Percentiles rank a stretch among this genome's conserved stretches.
Conservation (phyloP, 2,888 invertebrate species). For the Ormyrus thymus region DNA sequence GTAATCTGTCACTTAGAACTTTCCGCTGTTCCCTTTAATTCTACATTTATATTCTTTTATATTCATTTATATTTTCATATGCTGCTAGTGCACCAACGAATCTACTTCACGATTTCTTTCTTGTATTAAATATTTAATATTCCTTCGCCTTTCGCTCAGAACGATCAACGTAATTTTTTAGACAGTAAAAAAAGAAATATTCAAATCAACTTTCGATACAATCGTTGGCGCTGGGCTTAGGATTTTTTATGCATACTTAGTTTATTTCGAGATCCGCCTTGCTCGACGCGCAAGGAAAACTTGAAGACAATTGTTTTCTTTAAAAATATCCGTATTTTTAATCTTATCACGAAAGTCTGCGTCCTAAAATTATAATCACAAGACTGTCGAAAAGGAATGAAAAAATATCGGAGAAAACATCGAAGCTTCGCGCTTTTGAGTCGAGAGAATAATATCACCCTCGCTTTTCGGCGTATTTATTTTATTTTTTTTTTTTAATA, state of each 20-base stretch:
- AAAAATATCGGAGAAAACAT: slow-evolving; percentile 3
- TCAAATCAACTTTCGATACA: slow-evolving; percentile 14
- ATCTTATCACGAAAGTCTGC: background rate
- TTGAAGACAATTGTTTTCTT: slow-evolving; percentile 1
- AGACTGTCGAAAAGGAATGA: background rate
- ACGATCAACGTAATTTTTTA: background rate
- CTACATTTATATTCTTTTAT: slow-evolving; percentile 23
- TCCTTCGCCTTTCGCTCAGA: slow-evolving; percentile 10
- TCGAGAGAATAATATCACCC: slow-evolving; percentile 18
- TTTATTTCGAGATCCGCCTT: background rate
- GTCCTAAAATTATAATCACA: background rate
- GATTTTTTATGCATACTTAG: slow-evolving; percentile 4
- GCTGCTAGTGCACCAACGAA: slow-evolving; percentile 28
- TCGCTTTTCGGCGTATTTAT: slow-evolving; percentile 37
- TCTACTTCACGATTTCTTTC: slow-evolving; percentile 43
- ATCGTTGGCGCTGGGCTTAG: slow-evolving; percentile 5
- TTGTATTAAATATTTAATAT: slow-evolving; percentile 34
- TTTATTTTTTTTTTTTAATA: slow-evolving; percentile 47
- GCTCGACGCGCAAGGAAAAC: background rate
- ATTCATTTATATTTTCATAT: slow-evolving; percentile 15
- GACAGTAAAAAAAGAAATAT: background rate
- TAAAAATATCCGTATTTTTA: slow-evolving; percentile 17
- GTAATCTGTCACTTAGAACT: slow-evolving; percentile 25
- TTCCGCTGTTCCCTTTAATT: slow-evolving; percentile 22
- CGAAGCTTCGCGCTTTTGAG: slow-evolving; percentile 21